Base-by-base conservation (phyloP, 53 echinoderm and acorn worm species). In the Astropecten irregularis region DNA sequence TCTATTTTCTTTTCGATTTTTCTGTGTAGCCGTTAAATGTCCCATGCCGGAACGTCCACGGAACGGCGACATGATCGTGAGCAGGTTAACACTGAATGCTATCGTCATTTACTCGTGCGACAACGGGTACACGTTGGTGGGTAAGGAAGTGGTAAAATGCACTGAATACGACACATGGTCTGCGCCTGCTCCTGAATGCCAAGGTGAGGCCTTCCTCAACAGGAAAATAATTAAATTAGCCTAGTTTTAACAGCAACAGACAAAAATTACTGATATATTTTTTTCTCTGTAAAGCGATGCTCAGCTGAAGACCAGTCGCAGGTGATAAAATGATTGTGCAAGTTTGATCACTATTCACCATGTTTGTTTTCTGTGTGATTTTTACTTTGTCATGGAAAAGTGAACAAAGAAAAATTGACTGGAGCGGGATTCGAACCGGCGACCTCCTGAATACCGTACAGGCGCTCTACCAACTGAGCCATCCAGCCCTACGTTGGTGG, bases 1-100 rank as follows among this genome's bases (percentile, higher is more conserved):
- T n/a, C n/a, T n/a, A n/a, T n/a, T n/a, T n/a, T n/a, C n/a, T n/a
- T n/a, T n/a, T n/a, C n/a, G n/a, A n/a, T n/a, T n/a, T n/a, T n/a
- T n/a, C n/a, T n/a, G n/a, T n/a, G n/a, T n/a, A n/a, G 90, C 47
- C 22, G 39, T 86, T 13, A 70, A 35, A 26, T 90, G 90, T 71
- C 50, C 36, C 0, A 39, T 42, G 31, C 90, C 81, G 1, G 86
- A 71, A 36, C 11, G 18, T n/a, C 85, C 71, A 9, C 20, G 5
- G 1, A 37, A 90, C 63, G 90, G 90, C 16, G 49, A 5, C 42
- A 47, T 52, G 46, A 40, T 49, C 53, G 39, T 69, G 5, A 68
- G 53, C 16, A 59, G 52, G 27, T 71, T 27, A 30, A 53, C 40
- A 9, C n/a, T 72, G 21, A 33, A 61, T 37, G 64, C 83, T 36